Base-by-base conservation (phyloP, 1,140 invertebrate species). In the Samia ricini region DNA sequence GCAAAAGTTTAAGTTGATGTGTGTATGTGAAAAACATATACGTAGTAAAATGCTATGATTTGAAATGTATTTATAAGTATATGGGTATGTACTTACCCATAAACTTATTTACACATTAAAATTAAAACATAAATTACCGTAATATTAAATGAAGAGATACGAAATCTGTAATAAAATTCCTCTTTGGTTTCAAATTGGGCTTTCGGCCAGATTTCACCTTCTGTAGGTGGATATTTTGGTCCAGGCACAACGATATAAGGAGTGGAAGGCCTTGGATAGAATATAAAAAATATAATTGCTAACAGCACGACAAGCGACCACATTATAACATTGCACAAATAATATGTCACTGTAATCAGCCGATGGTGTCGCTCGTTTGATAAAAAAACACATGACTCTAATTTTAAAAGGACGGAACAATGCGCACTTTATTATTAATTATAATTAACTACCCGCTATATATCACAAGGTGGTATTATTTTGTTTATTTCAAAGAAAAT, bases 171-270 rank as follows among this genome's bases (percentile, higher is more conserved):
- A 71, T 74, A 90, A 4, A 67, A 74, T 5, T 74, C 48, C 18
- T 74, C 49, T 36, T 81, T 86, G 12, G 52, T 66, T 76, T 91
- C 83, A 20, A 76, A 55, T 68, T 90, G 85, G 0, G 92, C 91
- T 77, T 91, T 90, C 0, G 92, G 92, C 92, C 92, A 93, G n/a
- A 92, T 80, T 66, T 86, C 85, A 10, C 92, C 92, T 70, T 89
- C 87, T 0, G 92, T 92, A 0, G 92, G 77, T 6, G 82, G 80
- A 64, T 76, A 88, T 50, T 69, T 69, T 0, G 85, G 79, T 2
- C 87, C 88, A 5, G 86, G 83, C 21, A 82, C 68, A 42, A 85
- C 79, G 6, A 87, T 36, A 42, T 58, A 58, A 56, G n/a, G 23
- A 8, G 54, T 18, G 10, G 26, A 29, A 29, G 26, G 18, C 55